phyloP scores from a whole-genome alignment of 2,113 vertebrate species.

The Xyliphius kryptos region DNA sequence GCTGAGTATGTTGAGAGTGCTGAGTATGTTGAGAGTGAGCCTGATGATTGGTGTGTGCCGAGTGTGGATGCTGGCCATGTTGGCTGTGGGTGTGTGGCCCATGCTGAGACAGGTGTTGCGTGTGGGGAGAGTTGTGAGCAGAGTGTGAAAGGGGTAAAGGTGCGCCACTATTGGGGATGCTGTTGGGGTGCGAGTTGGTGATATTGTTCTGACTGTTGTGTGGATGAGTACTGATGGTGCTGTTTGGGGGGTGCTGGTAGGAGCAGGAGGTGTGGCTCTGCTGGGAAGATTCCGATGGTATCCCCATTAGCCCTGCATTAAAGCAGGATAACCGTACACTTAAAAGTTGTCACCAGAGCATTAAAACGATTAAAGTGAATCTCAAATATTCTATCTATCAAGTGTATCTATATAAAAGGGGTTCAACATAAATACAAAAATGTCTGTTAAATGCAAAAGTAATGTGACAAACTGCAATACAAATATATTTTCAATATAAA shows the following conservation, averaged over 20 bases:
- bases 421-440: too few relatives aligned
- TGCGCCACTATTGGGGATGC: slow-evolving; percentile 67
- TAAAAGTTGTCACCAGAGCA: too few relatives aligned
- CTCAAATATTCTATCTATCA: too few relatives aligned
- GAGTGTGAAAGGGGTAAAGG: slow-evolving; percentile 72
- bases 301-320: slow-evolving; percentile 76
- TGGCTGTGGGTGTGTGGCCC: slow-evolving; percentile 34
- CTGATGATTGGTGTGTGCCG: too few relatives aligned
- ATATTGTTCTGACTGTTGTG: slow-evolving; percentile 68
- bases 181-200: slow-evolving; percentile 52
- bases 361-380: too few relatives aligned
- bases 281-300: slow-evolving; percentile 78
- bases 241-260: slow-evolving; percentile 84
- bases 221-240: slow-evolving; percentile 75
- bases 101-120: slow-evolving; percentile 62
- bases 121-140: slow-evolving; percentile 63
- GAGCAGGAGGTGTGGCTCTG: slow-evolving; percentile 87
- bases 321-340: neutral
- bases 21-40: slow-evolving; percentile 46
- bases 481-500: too few relatives aligned
- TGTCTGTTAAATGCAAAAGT: too few relatives aligned
- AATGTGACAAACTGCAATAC: too few relatives aligned
- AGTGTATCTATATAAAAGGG: too few relatives aligned
- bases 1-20: slow-evolving; percentile 50
- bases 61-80: too few relatives aligned